Evolutionary conservation across 2,113 vertebrate genomes (phyloP), one percentile per base, ranked within the genome.

Genomic region (Syngnathus scovelli): DNA sequence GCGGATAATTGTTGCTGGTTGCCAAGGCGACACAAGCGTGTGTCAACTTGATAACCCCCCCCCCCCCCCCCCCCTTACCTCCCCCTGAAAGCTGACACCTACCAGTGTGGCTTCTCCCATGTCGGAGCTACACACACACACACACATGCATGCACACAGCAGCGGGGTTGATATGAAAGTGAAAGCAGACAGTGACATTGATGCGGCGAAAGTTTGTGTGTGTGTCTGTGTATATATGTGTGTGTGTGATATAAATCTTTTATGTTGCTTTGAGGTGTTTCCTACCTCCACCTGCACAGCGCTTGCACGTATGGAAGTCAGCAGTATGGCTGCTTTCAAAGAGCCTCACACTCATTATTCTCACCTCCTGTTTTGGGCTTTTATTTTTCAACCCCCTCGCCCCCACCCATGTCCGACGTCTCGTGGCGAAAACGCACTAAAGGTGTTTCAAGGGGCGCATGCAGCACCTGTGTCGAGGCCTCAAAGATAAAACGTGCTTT

Each of bases 1-100:
- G 81, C 80, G 85, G 85, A 89, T 91, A 90, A 90, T 89, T 90
- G 87, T 83, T 67, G 71, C 72, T 51, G 76, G 89, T 92, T 90
- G 85, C 89, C 86, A 81, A 70, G 89, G 90, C 85, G 86, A 91
- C 80, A 68, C 78, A 75, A 78, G 82, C 80, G 68, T 82, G 86
- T 89, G 88, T 90, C 86, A 88, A 87, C 89, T 83, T 65, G 69
- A 61, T 71, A 36, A 7, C 55, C 1, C 67, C 48, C 39, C 41
- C 64, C 69, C 69, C 70, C 80, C 85, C 6, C 36, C 66, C 15
- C 1, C 48, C 13, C 44, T 2, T 11, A 1, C 1, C 16, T 16
- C 16, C 46, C 6, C 66, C 72, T 71, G 82, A 87, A 87, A 89
- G 82, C 74, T 64, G 79, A 86, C 84, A 87, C 87, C 86, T 88